Evolutionary conservation across 2,797 vertebrate species (phyloP).

Genomic region (Helarctos malayanus): DNA sequence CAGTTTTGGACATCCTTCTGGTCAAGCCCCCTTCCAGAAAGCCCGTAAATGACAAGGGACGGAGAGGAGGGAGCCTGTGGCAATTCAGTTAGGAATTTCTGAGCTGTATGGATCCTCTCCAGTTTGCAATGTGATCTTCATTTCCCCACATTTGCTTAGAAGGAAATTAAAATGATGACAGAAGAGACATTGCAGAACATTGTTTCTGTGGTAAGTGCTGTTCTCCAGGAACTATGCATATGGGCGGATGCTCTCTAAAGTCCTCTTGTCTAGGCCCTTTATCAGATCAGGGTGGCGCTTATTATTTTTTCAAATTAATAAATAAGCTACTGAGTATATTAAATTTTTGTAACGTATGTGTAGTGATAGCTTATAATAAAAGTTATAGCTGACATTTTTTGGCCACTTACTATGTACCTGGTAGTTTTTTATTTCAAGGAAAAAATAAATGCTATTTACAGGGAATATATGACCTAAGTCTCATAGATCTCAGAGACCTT

Average conservation of each 20-base stretch:
- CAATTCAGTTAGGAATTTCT: not conserved
- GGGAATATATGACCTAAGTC: not conserved
- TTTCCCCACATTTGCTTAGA: conserved; percentile 23
- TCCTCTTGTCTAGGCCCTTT: not conserved
- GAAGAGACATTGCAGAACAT: not conserved
- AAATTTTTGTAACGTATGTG: not conserved
- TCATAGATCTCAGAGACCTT: not conserved
- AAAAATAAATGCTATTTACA: not conserved
- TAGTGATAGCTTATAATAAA: conserved; percentile 6
- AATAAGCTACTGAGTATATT: not conserved
- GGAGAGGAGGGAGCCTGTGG: not conserved
- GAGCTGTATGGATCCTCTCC: not conserved
- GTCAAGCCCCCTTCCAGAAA: not conserved
- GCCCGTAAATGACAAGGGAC: not conserved
- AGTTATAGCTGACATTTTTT: not conserved
- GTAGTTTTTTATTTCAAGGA: conserved; percentile 19
- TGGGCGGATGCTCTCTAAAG: not conserved
- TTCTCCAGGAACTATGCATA: not conserved
- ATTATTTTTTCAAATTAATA: conserved; percentile 50
- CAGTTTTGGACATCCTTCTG: not conserved
- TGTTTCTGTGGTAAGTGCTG: not conserved
- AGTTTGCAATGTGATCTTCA: not conserved
- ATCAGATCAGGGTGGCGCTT: conserved; percentile 9
- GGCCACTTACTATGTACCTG: not conserved
- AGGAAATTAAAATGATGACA: conserved; percentile 22